These are phyloP conservation scores for Theonella swinhoei DNA, from an alignment of 37 sponge, comb jelly and placozoan genomes.

Conservation along the genomic window DNA sequence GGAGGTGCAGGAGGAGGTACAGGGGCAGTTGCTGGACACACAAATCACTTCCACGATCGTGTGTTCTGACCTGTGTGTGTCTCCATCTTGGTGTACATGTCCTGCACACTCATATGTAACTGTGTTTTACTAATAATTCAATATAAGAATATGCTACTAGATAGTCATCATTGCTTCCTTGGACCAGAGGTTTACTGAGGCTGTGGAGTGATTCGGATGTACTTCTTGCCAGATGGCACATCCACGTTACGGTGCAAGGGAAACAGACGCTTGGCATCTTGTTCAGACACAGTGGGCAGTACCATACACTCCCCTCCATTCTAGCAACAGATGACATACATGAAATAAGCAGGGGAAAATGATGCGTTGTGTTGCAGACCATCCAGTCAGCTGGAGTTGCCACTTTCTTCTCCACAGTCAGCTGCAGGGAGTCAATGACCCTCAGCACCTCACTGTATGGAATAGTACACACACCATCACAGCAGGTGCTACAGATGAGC, in stretches of 20 bases:
- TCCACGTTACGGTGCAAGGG: conserved; percentile 66
- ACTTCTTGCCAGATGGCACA: conserved; percentile 96
- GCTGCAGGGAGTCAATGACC: conserved; percentile 95
- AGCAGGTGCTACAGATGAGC: background rate
- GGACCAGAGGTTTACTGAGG: conserved; percentile 59
- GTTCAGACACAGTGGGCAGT: conserved; percentile 85
- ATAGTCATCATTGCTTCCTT: background rate
- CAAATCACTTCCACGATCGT: conserved; percentile 6
- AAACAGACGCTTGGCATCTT: conserved; percentile 87
- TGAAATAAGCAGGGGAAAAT: background rate
- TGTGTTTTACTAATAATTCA: background rate
- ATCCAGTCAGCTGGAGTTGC: conserved; percentile 99
- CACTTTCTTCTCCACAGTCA: conserved; percentile 96
- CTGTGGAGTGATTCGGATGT: conserved; percentile 97
- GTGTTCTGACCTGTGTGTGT: background rate
- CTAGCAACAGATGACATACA: no score
- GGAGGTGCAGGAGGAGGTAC: background rate
- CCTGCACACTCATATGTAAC: no score
- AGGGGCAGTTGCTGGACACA: background rate
- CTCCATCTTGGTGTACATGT: background rate
- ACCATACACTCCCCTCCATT: conserved; percentile 96
- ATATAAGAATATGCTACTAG: background rate
- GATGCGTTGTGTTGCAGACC: conserved; percentile 18
- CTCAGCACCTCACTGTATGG: conserved; percentile 89
- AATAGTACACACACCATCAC: background rate